Percentiles rank a stretch among this genome's conserved stretches.
Conservation (phyloP, 1,140 invertebrate genomes). For the Drosophila kurseongensis region DNA sequence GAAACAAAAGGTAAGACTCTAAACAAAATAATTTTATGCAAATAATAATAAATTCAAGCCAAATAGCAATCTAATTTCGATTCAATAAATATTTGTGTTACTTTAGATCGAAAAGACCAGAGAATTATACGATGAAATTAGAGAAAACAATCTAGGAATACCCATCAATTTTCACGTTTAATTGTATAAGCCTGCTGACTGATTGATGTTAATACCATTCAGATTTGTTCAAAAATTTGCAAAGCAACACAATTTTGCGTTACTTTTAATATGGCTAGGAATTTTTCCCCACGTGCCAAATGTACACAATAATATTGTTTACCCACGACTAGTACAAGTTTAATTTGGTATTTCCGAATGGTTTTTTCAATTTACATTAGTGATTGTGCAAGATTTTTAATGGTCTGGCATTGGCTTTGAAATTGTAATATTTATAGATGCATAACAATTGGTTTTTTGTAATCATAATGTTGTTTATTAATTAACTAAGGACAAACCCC, state of each 20-base stretch:
- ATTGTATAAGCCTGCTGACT: constrained; percentile 52
- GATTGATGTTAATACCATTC: constrained; percentile 52
- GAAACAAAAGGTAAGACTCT: constrained; percentile 80
- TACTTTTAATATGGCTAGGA: constrained; percentile 14
- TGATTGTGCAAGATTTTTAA: constrained; percentile 19
- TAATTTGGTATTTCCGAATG: constrained; percentile 39
- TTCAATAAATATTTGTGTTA: constrained; percentile 5
- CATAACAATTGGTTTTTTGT: constrained; percentile 15
- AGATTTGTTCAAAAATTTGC: constrained; percentile 35
- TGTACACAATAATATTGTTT: constrained; percentile 35
- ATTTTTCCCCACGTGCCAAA: constrained; percentile 34
- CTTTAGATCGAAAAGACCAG: background rate
- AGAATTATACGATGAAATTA: constrained; percentile 6
- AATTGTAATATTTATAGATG: constrained; percentile 23
- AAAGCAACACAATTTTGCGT: constrained; percentile 11
- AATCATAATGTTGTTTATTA: constrained; percentile 38
- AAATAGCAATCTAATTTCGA: constrained; percentile 7
- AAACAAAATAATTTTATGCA: background rate
- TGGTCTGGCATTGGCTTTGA: constrained; percentile 41
- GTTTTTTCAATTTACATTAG: constrained; percentile 60
- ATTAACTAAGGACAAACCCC: constrained; percentile 18
- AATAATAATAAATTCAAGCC: constrained; percentile 3
- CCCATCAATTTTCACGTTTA: constrained; percentile 32
- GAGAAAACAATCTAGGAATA: constrained; percentile 18
- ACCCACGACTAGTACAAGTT: constrained; percentile 21